Evolutionary conservation across 2,797 vertebrate genomes (phyloP).

Genomic region (Borostomias antarcticus): DNA sequence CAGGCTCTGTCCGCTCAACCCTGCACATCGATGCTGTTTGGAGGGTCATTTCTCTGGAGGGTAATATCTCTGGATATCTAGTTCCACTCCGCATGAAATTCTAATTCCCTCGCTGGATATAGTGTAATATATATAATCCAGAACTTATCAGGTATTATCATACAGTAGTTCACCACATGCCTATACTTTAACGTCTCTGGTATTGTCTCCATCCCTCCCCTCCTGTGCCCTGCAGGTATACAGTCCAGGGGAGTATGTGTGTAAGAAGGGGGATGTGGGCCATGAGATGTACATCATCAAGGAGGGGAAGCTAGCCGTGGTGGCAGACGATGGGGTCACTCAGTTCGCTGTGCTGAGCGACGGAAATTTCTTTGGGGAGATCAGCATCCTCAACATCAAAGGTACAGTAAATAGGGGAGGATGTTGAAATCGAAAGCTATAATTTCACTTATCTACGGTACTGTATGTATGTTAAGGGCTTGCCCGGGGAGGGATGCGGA

Average conservation of each 20-base stretch:
- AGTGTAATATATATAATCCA: too few relatives aligned
- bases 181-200: background rate
- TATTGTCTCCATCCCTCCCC: background rate
- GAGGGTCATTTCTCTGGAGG: background rate
- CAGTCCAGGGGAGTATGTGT: constrained; percentile 92
- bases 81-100: too few relatives aligned
- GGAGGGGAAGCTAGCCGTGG: constrained; percentile 89
- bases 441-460: too few relatives aligned
- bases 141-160: too few relatives aligned
- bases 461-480: too few relatives aligned
- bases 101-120: too few relatives aligned
- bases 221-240: constrained; percentile 79
- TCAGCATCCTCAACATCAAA: constrained; percentile 95
- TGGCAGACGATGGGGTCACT: constrained; percentile 89
- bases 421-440: too few relatives aligned
- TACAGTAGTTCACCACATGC: too few relatives aligned
- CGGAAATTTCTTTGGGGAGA: constrained; percentile 95
- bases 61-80: background rate
- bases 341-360: constrained; percentile 85
- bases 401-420: constrained; percentile 74
- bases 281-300: constrained; percentile 95
- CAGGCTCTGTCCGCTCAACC: background rate
- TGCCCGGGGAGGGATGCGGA: too few relatives aligned
- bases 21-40: background rate
- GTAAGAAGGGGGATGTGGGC: constrained; percentile 90